Evolutionary conservation across 2,113 vertebrate species (phyloP).

Genomic region (Chloropsis cyanopogon): DNA sequence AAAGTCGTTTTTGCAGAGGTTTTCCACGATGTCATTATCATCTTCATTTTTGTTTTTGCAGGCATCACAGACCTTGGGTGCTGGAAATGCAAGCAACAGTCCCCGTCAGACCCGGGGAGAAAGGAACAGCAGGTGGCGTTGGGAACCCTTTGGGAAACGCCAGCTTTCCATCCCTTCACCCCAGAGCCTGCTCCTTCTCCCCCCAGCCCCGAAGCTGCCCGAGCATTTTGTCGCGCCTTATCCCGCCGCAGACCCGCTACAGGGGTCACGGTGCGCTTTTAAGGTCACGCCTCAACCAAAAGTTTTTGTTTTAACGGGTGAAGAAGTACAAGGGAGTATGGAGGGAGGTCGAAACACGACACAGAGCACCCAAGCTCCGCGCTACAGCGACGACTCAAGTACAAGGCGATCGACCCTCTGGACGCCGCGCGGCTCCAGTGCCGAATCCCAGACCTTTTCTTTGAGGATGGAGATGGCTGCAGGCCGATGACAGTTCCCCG

Average conservation of each 20-base stretch:
- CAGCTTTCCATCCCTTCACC: neutral
- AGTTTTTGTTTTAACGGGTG: neutral
- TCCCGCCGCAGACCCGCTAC: neutral
- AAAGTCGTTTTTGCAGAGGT: slow-evolving; percentile 96
- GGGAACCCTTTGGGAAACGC: slow-evolving; percentile 1
- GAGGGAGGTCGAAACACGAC: neutral
- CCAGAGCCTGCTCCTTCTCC: neutral
- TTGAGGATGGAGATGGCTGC: neutral
- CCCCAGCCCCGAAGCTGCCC: neutral
- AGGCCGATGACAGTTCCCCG: neutral
- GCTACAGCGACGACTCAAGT: neutral
- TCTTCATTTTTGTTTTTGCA: slow-evolving; percentile 92
- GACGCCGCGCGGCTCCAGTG: neutral
- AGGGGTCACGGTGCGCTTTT: neutral
- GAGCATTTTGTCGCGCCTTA: neutral
- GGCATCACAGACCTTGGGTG: slow-evolving; percentile 92
- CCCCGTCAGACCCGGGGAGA: slow-evolving; percentile 22
- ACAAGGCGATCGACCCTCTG: neutral
- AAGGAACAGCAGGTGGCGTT: slow-evolving; percentile 67
- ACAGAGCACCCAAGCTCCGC: neutral
- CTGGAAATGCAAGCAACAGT: slow-evolving; percentile 70
- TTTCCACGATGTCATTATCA: slow-evolving; percentile 97
- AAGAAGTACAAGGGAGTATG: neutral
- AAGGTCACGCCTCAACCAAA: neutral
- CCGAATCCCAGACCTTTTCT: neutral